Conservation (phyloP, 2,113 vertebrate species). For the Ammospiza caudacuta region DNA sequence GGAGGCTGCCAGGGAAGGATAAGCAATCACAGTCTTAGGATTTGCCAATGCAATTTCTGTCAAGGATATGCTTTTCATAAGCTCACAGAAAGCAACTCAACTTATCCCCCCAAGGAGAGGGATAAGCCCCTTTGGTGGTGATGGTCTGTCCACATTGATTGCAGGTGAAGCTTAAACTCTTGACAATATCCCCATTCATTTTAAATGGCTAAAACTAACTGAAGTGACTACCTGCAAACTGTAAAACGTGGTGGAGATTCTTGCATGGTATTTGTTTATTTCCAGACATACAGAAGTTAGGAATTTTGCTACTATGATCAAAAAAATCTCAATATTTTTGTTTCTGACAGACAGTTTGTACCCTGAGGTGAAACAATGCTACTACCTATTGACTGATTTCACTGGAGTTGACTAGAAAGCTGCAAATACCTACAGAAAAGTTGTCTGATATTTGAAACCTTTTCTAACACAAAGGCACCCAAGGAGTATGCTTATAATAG, state of each 20-base stretch:
- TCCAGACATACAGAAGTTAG: background rate
- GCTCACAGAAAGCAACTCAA: background rate
- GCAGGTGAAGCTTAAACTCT: background rate
- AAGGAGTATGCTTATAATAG: background rate
- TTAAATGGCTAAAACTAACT: background rate
- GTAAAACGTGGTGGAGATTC: background rate
- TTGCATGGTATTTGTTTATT: background rate
- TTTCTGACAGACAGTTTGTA: background rate
- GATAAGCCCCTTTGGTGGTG: background rate
- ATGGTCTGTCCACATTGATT: background rate
- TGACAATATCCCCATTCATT: background rate
- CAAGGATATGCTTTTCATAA: background rate
- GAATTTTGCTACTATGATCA: background rate
- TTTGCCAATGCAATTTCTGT: background rate
- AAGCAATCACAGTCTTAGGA: background rate
- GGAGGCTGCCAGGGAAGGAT: background rate
- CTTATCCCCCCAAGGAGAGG: background rate
- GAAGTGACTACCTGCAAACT: background rate
- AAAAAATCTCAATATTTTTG: background rate
- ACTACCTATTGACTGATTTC: background rate
- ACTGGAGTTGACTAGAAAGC: background rate
- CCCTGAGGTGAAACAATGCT: background rate
- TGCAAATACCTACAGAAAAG: background rate
- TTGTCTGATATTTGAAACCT: background rate
- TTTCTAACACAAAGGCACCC: background rate